phyloP scores from a whole-genome alignment of 2,797 vertebrate genomes.

The Huso huso region DNA sequence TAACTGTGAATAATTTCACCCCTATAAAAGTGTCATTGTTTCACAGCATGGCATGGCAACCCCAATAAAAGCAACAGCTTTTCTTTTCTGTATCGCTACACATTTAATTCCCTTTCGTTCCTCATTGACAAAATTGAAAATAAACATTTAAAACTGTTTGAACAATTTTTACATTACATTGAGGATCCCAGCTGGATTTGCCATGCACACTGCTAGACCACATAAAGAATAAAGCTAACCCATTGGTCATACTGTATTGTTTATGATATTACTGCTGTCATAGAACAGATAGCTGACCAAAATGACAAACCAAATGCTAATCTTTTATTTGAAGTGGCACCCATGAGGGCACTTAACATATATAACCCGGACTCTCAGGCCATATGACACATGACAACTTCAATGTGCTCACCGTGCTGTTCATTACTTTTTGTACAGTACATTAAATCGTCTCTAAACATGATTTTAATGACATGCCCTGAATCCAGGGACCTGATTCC shows the following conservation, averaged over 20 bases:
- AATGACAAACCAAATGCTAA: neutral
- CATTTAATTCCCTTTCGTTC: neutral
- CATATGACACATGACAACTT: neutral
- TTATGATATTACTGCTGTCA: too few species aligned
- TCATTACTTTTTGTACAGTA: neutral
- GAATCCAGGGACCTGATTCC: neutral
- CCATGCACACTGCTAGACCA: too few species aligned
- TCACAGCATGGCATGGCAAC: neutral
- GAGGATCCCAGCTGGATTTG: too few species aligned
- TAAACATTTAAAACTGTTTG: neutral
- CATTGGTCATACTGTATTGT: too few species aligned
- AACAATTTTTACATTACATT: too few species aligned
- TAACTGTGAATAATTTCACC: slow-evolving; percentile 7
- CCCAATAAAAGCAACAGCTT: neutral
- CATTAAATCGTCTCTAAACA: neutral
- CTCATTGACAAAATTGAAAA: slow-evolving; percentile 16
- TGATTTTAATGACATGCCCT: neutral
- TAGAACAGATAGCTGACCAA: neutral
- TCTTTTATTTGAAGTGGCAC: neutral
- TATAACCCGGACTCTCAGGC: neutral
- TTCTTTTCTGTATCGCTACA: too few species aligned
- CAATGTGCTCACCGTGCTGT: neutral
- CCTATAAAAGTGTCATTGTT: neutral
- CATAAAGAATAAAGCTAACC: too few species aligned
- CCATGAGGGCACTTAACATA: neutral